These are phyloP conservation scores for Panzeria rudis DNA, from an alignment of 2,888 invertebrate genomes.

Conservation along the genomic window DNA sequence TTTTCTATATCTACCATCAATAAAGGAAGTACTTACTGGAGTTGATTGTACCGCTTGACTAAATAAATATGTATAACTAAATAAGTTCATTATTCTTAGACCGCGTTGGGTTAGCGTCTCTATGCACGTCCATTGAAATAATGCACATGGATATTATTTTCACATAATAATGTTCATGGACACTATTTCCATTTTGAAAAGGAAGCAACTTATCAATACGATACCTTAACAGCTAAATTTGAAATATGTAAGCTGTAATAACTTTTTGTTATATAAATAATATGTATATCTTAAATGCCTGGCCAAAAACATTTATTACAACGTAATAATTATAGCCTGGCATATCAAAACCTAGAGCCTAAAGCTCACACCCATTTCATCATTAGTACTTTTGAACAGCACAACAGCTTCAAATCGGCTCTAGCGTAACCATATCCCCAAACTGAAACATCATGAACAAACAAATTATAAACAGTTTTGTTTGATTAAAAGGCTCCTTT, in stretches of 20 bases:
- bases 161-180: too few relatives aligned
- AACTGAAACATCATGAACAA: constrained; percentile 32
- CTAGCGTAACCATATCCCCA: background rate
- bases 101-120: too few relatives aligned
- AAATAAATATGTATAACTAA: too few relatives aligned
- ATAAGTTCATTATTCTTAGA: too few relatives aligned
- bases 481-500: constrained; percentile 35
- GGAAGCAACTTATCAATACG: background rate
- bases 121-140: too few relatives aligned
- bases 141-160: too few relatives aligned
- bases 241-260: constrained; percentile 15
- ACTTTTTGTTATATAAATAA: too few relatives aligned
- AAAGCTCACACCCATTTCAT: constrained; percentile 13
- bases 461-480: constrained; percentile 42
- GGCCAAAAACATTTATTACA: constrained; percentile 31
- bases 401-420: background rate
- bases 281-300: too few relatives aligned
- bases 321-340: background rate
- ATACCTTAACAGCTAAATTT: background rate
- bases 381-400: constrained; percentile 22
- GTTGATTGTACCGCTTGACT: too few relatives aligned
- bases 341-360: background rate
- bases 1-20: too few relatives aligned
- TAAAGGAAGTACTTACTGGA: too few relatives aligned
- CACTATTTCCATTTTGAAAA: too few relatives aligned